These are phyloP conservation scores for Drosophila emarginata DNA, from an alignment of 2,888 invertebrate genomes.

Conservation along the genomic window DNA sequence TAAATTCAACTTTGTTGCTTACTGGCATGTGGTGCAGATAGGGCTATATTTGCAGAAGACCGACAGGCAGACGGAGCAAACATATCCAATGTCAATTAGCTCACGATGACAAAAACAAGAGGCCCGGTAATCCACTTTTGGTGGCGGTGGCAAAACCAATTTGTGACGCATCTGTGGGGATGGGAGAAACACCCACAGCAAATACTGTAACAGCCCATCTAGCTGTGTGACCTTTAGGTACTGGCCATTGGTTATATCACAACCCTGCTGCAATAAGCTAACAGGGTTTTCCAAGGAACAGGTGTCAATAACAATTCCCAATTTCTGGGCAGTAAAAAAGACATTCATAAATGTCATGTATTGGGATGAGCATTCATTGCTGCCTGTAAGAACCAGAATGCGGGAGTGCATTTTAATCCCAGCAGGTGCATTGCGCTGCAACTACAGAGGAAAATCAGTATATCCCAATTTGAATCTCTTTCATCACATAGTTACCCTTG, in stretches of 20 bases:
- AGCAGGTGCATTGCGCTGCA: slow-evolving; percentile 85
- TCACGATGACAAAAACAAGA: slow-evolving; percentile 99
- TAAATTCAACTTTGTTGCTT: slow-evolving; percentile 83
- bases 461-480: not conserved
- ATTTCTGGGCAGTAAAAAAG: slow-evolving; percentile 96
- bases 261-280: slow-evolving; percentile 96
- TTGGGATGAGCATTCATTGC: slow-evolving; percentile 95
- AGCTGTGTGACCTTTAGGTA: slow-evolving; percentile 94
- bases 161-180: slow-evolving; percentile 91
- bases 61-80: slow-evolving; percentile 98
- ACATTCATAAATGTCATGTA: slow-evolving; percentile 99
- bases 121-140: slow-evolving; percentile 97
- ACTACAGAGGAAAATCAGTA: slow-evolving; percentile 51
- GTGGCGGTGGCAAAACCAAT: slow-evolving; percentile 93
- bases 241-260: slow-evolving; percentile 97
- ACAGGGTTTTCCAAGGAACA: slow-evolving; percentile 96
- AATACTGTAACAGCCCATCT: slow-evolving; percentile 86
- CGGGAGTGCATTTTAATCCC: slow-evolving; percentile 89
- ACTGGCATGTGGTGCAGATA: slow-evolving; percentile 98
- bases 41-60: slow-evolving; percentile 99
- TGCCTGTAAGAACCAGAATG: slow-evolving; percentile 93
- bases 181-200: slow-evolving; percentile 95
- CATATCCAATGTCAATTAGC: slow-evolving; percentile 97
- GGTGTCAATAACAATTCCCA: slow-evolving; percentile 94
- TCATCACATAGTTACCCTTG: slow-evolving; percentile 83